phyloP scores from a whole-genome alignment of 2,888 invertebrate genomes.

The Adela reaumurella region DNA sequence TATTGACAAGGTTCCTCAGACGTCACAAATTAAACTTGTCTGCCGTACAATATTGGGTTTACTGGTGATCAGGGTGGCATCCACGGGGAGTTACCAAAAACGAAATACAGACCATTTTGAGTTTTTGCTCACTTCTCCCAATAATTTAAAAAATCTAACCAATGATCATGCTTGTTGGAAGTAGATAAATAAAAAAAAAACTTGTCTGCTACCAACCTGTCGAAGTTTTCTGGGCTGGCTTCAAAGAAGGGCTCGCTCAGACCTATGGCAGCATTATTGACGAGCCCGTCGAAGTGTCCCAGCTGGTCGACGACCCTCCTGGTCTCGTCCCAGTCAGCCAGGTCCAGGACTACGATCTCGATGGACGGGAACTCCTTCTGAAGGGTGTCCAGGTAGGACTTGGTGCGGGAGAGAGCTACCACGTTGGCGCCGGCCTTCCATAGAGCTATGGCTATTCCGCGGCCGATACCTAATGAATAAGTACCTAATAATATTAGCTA shows the following conservation, averaged over 20 bases:
- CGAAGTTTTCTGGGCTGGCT: slow-evolving; percentile 60
- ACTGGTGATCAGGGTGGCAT: no score
- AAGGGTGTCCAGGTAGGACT: slow-evolving; percentile 54
- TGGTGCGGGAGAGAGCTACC: slow-evolving; percentile 63
- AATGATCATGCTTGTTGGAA: no score
- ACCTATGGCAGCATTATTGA: slow-evolving; percentile 78
- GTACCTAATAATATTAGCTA: no score
- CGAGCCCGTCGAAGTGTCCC: slow-evolving; percentile 64
- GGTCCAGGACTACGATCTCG: slow-evolving; percentile 57
- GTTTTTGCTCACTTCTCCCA: no score
- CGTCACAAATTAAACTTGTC: no score
- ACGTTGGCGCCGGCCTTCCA: slow-evolving; percentile 61
- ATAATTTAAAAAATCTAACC: no score
- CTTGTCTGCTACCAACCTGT: slow-evolving; percentile 54
- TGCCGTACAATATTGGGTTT: no score
- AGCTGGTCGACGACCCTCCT: slow-evolving; percentile 40
- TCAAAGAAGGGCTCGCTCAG: slow-evolving; percentile 61
- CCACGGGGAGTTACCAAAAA: no score
- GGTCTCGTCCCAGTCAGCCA: slow-evolving; percentile 66
- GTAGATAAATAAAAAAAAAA: no score
- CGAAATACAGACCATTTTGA: no score
- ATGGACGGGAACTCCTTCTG: slow-evolving; percentile 48
- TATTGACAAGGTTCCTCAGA: no score
- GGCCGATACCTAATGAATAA: slow-evolving; percentile 67
- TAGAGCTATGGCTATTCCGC: slow-evolving; percentile 60